A percentile compares a stretch with the other conserved stretches of the same genome.
phyloP scores from a whole-genome alignment of 1,140 invertebrate genomes.

The Trichonephila clavipes region DNA sequence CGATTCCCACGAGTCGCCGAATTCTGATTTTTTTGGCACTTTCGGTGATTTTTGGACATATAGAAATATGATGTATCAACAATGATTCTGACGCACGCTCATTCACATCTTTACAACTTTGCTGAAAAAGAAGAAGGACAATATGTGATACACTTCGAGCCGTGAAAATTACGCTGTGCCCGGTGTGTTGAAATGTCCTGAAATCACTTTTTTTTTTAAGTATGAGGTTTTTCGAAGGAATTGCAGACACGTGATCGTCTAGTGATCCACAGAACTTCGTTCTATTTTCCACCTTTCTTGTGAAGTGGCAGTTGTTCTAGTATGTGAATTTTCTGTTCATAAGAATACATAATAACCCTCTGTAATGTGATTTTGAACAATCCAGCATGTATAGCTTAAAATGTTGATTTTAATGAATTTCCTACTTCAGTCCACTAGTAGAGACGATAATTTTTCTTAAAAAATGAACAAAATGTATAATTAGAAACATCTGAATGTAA shows the following conservation, averaged over 20 bases:
- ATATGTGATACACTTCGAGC: slow-evolving; percentile 19
- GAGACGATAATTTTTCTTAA: too few relatives aligned
- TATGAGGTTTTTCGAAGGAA: not conserved
- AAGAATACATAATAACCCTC: too few relatives aligned
- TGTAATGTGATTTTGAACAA: too few relatives aligned
- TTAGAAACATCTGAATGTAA: too few relatives aligned
- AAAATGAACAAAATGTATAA: too few relatives aligned
- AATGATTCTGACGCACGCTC: slow-evolving; percentile 6
- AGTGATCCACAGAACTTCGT: not conserved
- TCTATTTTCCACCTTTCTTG: not conserved
- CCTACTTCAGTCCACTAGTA: too few relatives aligned
- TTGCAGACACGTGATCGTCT: not conserved
- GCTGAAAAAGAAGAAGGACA: slow-evolving; percentile 20
- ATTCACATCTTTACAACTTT: not conserved
- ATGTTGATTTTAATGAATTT: too few relatives aligned
- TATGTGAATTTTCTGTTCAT: too few relatives aligned
- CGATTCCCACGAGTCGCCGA: slow-evolving; percentile 54
- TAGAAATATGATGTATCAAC: not conserved
- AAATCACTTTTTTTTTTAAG: slow-evolving; percentile 5
- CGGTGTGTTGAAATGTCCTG: not conserved
- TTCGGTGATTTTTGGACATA: slow-evolving; percentile 25
- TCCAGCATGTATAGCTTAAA: too few relatives aligned
- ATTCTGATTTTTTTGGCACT: slow-evolving; percentile 15
- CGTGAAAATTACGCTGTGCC: not conserved
- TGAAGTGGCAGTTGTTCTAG: not conserved